Conservation (phyloP, 2,797 vertebrate genomes). For the Cyprinella venusta region DNA sequence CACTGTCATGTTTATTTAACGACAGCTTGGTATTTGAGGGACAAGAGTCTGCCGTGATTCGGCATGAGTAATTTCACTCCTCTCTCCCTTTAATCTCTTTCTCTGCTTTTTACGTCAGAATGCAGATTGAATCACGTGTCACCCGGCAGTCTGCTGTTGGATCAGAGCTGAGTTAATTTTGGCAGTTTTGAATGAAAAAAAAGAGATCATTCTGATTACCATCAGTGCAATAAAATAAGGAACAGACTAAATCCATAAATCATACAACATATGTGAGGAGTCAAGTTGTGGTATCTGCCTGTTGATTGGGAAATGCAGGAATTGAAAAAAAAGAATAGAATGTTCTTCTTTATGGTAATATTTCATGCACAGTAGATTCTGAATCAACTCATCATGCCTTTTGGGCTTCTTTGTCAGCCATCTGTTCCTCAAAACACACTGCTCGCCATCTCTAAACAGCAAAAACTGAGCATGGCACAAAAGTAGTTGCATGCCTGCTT, state of each 20-base stretch:
- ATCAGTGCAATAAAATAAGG: background rate
- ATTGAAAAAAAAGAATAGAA: background rate
- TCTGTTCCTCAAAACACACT: background rate
- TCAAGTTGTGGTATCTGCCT: background rate
- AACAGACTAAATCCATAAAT: conserved; percentile 23
- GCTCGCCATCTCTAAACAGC: background rate
- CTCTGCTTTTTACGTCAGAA: conserved; percentile 10
- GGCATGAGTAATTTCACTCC: conserved; percentile 36
- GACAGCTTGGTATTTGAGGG: conserved; percentile 58
- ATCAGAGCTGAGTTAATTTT: conserved; percentile 68
- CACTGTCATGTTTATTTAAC: conserved; percentile 22
- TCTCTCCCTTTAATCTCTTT: conserved; percentile 31
- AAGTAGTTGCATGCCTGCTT: background rate
- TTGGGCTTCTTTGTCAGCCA: background rate
- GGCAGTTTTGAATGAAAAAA: conserved; percentile 36
- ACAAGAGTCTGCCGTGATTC: conserved; percentile 51
- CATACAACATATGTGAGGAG: background rate
- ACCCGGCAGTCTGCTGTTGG: conserved; percentile 67
- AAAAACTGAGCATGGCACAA: background rate
- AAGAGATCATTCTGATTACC: background rate
- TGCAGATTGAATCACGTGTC: conserved; percentile 63
- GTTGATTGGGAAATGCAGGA: background rate
- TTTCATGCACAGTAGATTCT: background rate
- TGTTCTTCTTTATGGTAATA: conserved; percentile 19
- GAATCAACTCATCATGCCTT: background rate